Evolutionary conservation across 2,113 vertebrate genomes (phyloP).

Genomic region (Phocoena sinus): DNA sequence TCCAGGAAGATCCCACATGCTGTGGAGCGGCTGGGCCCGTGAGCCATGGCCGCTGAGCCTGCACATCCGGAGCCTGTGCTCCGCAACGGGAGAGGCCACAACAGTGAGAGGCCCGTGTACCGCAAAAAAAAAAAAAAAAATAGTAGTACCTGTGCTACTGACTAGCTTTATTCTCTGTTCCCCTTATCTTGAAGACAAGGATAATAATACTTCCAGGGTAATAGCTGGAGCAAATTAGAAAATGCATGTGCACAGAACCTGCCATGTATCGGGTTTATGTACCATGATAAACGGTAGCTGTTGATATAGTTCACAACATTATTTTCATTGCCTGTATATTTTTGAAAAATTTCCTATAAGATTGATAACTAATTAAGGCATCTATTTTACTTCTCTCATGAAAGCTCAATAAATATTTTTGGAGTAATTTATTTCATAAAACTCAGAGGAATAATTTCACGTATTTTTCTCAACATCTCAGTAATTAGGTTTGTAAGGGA

Average conservation of each 20-base stretch:
- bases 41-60: too few relatives aligned
- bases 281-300: background rate
- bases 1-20: too few relatives aligned
- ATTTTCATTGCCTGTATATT: background rate
- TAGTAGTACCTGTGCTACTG: background rate
- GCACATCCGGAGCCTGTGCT: too few relatives aligned
- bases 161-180: background rate
- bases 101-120: too few relatives aligned
- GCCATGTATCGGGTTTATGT: background rate
- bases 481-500: background rate
- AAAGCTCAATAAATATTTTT: background rate
- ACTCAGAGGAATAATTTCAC: background rate
- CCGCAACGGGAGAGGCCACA: too few relatives aligned
- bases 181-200: background rate
- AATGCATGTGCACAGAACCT: background rate
- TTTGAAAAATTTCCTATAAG: background rate
- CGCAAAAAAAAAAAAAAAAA: background rate
- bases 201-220: background rate
- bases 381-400: background rate
- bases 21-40: too few relatives aligned
- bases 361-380: background rate
- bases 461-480: background rate
- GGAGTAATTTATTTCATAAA: background rate
- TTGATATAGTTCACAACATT: background rate
- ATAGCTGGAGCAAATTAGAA: background rate